A percentile compares a stretch with the other conserved stretches of the same genome.
Conservation (phyloP, 2,113 vertebrate species). For the Phrynosoma platyrhinos region DNA sequence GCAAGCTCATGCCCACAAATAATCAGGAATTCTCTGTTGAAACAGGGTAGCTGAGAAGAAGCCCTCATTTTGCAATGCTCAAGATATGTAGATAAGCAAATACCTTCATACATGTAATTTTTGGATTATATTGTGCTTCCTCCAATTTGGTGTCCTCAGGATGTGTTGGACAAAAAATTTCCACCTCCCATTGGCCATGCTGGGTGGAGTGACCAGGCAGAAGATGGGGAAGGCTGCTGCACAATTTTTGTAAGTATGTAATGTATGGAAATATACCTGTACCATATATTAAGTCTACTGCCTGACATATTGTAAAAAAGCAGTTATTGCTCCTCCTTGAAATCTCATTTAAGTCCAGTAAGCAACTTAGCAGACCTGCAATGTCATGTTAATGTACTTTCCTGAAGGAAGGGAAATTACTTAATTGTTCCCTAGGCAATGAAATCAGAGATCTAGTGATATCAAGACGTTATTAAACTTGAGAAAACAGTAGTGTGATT, state of each 20-base stretch:
- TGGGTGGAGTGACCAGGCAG: background rate
- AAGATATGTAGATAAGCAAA: background rate
- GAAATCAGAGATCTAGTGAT: background rate
- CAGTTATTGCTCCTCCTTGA: background rate
- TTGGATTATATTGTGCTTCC: no score
- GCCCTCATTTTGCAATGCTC: background rate
- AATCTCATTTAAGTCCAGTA: background rate
- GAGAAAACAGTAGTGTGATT: background rate
- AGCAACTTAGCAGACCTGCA: slow-evolving; percentile 1
- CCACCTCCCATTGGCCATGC: background rate
- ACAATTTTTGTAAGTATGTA: background rate
- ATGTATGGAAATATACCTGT: background rate
- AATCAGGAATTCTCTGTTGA: background rate
- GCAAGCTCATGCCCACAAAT: background rate
- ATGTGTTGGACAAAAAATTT: background rate
- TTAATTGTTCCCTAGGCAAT: background rate
- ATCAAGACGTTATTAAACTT: background rate
- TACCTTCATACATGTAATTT: background rate
- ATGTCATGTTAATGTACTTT: slow-evolving; percentile 18
- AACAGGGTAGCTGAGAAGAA: background rate
- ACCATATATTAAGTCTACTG: background rate
- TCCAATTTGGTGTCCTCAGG: no score
- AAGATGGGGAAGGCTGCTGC: background rate
- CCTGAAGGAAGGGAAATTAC: slow-evolving; percentile 14
- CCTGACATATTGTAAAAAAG: background rate